Evolutionary conservation across 2,888 invertebrate species (phyloP), one percentile per base, ranked within the genome.

Genomic region (Troides helena): DNA sequence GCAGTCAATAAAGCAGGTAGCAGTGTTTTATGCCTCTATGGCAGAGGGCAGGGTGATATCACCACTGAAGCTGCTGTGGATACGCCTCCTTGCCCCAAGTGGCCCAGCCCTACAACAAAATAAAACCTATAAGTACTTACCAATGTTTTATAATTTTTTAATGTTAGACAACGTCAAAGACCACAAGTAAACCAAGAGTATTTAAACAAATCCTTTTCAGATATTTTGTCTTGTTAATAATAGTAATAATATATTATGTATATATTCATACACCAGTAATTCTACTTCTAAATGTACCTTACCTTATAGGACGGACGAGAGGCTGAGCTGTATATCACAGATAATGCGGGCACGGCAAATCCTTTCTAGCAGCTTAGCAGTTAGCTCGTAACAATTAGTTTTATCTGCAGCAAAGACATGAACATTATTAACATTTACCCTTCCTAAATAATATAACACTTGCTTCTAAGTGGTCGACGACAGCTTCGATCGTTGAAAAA

Each of bases 31-130:
- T 88, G 88, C 91, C 90, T 89, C 91, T 89, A 82, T 87, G 85
- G 84, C 86, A 89, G 90, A 90, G 89, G 91, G 85, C 88, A 85
- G 84, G 87, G 89, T 91, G 92, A 92, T 91, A 93, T 93, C 93
- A 92, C 92, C 88, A 86, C 91, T 89, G 87, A 87, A 88, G 91
- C 93, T 93, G 90, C 92, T 92, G 88, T 88, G 86, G 89, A 90
- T 88, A 89, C 87, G 87, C 91, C 92, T 93, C 93, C 93, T 92
- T 93, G 94, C 94, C 95, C 94, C 94, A 92, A 94, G 94, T 95
- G 90, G 92, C 94, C 93, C 93, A 94, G 94, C 94, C 94, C 94
- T 94, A 90, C 73, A 87, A 88, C 21, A 67, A 23, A 30, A 63
- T 58, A n/a, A 46, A 46, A 46, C 14, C 14, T 46, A 46, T 46